A percentile compares a stretch with the other conserved stretches of the same genome.
These are phyloP conservation scores for Hirtodrosophila cameraria DNA, from an alignment of 2,888 invertebrate species.

Conservation along the genomic window DNA sequence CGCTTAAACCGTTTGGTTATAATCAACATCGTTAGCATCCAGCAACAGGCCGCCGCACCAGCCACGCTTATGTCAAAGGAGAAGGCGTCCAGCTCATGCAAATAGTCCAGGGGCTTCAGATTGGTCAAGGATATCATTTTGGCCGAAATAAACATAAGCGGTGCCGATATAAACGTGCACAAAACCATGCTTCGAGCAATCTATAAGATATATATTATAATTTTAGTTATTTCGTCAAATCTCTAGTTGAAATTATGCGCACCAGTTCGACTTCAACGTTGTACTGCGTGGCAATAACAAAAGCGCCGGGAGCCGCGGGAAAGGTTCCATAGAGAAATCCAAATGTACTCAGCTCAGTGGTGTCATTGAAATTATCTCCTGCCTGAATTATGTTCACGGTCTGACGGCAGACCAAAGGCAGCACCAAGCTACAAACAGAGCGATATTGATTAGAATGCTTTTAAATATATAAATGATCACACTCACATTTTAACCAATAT, in stretches of 20 bases:
- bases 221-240: neutral
- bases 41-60: conserved; percentile 90
- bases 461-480: no score
- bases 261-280: conserved; percentile 94
- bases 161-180: conserved; percentile 96
- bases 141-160: conserved; percentile 97
- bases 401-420: conserved; percentile 94
- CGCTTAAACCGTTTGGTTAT: conserved; percentile 90
- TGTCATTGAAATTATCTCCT: conserved; percentile 89
- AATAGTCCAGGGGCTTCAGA: conserved; percentile 88
- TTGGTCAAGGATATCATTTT: conserved; percentile 94
- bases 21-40: conserved; percentile 90
- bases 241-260: conserved; percentile 75
- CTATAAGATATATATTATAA: conserved; percentile 84
- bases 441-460: neutral
- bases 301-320: conserved; percentile 97
- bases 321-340: conserved; percentile 98
- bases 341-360: conserved; percentile 93
- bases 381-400: conserved; percentile 90
- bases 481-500: conserved; percentile 95
- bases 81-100: conserved; percentile 90
- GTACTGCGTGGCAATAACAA: conserved; percentile 96
- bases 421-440: conserved; percentile 87
- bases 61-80: conserved; percentile 93
- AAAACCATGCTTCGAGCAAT: conserved; percentile 97